phyloP scores from a whole-genome alignment of 2,113 vertebrate species.

The Elephantulus edwardii region DNA sequence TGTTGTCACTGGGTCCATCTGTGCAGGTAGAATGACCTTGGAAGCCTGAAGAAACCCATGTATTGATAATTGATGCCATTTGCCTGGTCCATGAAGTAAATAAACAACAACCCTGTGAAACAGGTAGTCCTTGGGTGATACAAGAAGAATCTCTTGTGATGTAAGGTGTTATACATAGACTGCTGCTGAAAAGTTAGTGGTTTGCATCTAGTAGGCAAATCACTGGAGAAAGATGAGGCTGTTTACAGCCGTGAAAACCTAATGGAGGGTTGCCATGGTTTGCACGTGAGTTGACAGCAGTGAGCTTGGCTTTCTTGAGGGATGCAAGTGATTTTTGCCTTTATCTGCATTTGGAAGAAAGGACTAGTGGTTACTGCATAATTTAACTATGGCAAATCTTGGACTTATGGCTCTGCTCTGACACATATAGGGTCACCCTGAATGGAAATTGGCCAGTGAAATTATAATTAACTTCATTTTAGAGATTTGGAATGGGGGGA shows the following conservation, averaged over 20 bases:
- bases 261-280: too few species aligned
- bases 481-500: neutral
- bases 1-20: too few species aligned
- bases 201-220: too few species aligned
- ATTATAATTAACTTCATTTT: slow-evolving; percentile 34
- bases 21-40: neutral
- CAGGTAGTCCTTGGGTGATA: too few species aligned
- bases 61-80: neutral
- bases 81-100: too few species aligned
- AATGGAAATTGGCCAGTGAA: neutral
- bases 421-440: neutral
- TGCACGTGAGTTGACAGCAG: too few species aligned
- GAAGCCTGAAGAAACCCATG: neutral
- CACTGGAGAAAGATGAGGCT: too few species aligned
- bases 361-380: neutral
- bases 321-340: neutral
- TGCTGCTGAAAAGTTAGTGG: too few species aligned
- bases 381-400: neutral
- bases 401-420: neutral
- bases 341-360: neutral
- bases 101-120: neutral
- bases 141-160: too few species aligned
- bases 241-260: too few species aligned
- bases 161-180: too few species aligned
- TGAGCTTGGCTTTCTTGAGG: too few species aligned